Evolutionary conservation across 2,888 invertebrate species (phyloP).

Genomic region (Apodemia mormo): DNA sequence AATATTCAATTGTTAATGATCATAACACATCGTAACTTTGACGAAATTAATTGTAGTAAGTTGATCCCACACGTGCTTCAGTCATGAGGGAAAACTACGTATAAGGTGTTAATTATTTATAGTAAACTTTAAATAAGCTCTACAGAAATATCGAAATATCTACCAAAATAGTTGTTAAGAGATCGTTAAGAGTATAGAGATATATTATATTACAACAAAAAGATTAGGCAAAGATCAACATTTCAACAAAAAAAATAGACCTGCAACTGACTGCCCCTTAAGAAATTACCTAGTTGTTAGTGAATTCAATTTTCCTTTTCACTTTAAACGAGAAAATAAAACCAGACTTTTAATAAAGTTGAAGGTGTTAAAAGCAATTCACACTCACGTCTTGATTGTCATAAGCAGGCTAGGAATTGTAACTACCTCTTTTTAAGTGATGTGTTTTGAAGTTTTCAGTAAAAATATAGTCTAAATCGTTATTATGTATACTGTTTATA

Average conservation of each 20-base stretch:
- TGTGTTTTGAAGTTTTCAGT: slow-evolving; percentile 17
- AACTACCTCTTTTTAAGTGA: slow-evolving; percentile 7
- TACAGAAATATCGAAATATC: too few species aligned
- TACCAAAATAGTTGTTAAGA: too few species aligned
- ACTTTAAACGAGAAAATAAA: slow-evolving; percentile 16
- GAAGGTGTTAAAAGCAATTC: slow-evolving; percentile 23
- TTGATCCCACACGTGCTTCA: neutral
- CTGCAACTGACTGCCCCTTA: neutral
- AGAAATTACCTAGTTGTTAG: neutral
- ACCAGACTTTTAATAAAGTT: slow-evolving; percentile 19
- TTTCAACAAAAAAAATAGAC: too few species aligned
- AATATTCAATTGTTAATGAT: neutral
- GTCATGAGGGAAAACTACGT: neutral
- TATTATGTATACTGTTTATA: neutral
- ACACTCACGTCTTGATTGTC: slow-evolving; percentile 24
- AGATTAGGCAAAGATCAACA: too few species aligned
- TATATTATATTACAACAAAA: too few species aligned
- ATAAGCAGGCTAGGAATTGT: slow-evolving; percentile 26
- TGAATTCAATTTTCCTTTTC: neutral
- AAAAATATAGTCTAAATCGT: neutral
- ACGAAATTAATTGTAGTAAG: neutral
- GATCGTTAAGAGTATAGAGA: too few species aligned
- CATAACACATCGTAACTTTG: neutral
- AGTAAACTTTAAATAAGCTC: too few species aligned
- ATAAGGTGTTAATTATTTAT: too few species aligned